Evolutionary conservation across 2,888 invertebrate species (phyloP), one percentile per base, ranked within the genome.

Genomic region (Eupithecia subfuscata): DNA sequence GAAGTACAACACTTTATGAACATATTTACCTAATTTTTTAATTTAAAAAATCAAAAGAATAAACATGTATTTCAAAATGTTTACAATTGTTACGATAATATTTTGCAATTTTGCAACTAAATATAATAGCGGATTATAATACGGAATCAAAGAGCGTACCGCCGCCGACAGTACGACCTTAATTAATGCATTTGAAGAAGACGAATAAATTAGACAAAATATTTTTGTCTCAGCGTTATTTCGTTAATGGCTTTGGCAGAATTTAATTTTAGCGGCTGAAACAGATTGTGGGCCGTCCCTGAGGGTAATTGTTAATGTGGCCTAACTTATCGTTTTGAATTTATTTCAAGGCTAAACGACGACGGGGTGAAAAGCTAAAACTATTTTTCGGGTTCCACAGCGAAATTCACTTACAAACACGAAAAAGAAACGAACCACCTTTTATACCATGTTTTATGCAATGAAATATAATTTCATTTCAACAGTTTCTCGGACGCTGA

Each of bases 181-280:
- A 45, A 68, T 43, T 68, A 68, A 67, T 68, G 43, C 43, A 45
- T 68, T 68, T 18, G 48, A 70, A 56, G 5, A 74, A 69, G 6
- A 34, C 68, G 30, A 72, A 63, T 74, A 75, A 75, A 74, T 73
- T 74, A 45, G 60, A 67, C 69, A 64, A 74, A 73, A 69, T 69
- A 75, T 81, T 84, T 83, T 83, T 81, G 81, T 78, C 48, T 78
- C 76, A 79, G 80, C 81, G 80, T 80, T 82, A 79, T 84, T 84
- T 81, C 81, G 75, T 81, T 84, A 84, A 85, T 83, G 81, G 82
- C 76, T 70, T 83, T 83, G 80, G 82, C 82, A 76, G 84, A 84
- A 85, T 84, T 85, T 84, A 80, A 84, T 85, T 83, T 82, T 63
- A 76, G 80, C 78, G 81, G 78, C 82, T 84, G 80, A 81, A 84